Base-by-base conservation (phyloP, 1,140 invertebrate species). In the Halesus radiatus region DNA sequence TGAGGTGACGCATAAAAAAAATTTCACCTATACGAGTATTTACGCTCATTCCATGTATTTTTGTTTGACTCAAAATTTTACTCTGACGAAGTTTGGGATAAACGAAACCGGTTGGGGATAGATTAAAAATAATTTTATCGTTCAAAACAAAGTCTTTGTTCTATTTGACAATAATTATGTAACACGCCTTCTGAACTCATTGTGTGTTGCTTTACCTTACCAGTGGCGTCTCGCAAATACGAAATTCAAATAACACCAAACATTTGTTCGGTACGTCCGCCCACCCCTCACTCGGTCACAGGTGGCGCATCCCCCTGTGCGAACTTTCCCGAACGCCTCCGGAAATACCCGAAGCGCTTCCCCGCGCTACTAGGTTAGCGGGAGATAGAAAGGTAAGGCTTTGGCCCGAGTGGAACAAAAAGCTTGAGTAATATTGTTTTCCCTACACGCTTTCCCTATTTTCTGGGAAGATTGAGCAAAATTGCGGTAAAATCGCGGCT, bases 171-270 rank as follows among this genome's bases (percentile, higher is more conserved):
- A 45, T 37, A 37, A 37, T 8, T 15, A 15, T 56, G 7, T 18
- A 56, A 18, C 54, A 56, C 18, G 4, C 22, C 0, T 60, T 60
- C 4, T 3, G 50, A 72, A 22, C 72, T 75, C 10, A 8, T 29
- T 0, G 45, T 78, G 76, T 78, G 52, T 53, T 23, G 53, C 8
- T 68, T 20, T 5, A 50, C 20, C 62, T 20, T 52, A 22, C 16
- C 76, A 68, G 60, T 13, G 50, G 76, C 76, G 76, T 29, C 26
- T 53, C 62, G 45, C 37, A 78, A 78, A 78, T 66, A 54, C 60
- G 60, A 78, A 78, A 78, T 78, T 66, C 76, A 78, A 78, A 78
- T 78, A 78, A 78, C 50, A 78, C 62, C 60, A 78, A 78, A 78
- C 62, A 78, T 68, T 78, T 78, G 50, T 78, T 78, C 50, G 60